phyloP scores from a whole-genome alignment of 2,113 vertebrate species.

The Hyaena hyaena region DNA sequence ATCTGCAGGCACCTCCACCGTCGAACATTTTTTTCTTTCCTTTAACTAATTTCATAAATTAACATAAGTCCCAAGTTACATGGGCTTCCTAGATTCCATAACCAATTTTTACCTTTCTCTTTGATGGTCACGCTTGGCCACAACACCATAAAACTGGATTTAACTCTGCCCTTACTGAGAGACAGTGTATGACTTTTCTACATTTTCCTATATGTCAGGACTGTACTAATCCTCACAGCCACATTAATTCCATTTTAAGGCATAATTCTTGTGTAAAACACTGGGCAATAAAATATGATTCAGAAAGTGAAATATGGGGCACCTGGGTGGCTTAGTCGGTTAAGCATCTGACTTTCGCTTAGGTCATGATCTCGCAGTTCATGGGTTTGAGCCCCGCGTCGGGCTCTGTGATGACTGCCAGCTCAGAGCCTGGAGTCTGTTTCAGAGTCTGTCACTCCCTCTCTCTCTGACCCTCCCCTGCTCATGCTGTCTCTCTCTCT shows the following conservation, averaged over 20 bases:
- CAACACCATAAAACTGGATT: not conserved
- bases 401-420: no score
- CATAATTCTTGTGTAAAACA: no score
- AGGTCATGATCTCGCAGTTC: no score
- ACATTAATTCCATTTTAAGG: not conserved
- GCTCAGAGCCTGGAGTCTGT: no score
- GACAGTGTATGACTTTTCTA: not conserved
- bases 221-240: not conserved
- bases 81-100: not conserved
- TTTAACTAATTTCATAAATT: conserved; percentile 61
- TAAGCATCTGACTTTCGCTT: no score
- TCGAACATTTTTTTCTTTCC: conserved; percentile 30
- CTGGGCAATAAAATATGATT: no score
- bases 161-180: not conserved
- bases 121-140: not conserved
- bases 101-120: not conserved
- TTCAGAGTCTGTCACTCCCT: no score
- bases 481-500: no score
- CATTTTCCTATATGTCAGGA: not conserved
- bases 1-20: not conserved
- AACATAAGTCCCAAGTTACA: not conserved
- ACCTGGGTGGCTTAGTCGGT: no score
- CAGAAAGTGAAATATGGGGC: no score
- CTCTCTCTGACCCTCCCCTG: no score
- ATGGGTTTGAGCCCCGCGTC: no score